Evolutionary conservation across 1,140 invertebrate species (phyloP).

Genomic region (Phymastichus coffea): DNA sequence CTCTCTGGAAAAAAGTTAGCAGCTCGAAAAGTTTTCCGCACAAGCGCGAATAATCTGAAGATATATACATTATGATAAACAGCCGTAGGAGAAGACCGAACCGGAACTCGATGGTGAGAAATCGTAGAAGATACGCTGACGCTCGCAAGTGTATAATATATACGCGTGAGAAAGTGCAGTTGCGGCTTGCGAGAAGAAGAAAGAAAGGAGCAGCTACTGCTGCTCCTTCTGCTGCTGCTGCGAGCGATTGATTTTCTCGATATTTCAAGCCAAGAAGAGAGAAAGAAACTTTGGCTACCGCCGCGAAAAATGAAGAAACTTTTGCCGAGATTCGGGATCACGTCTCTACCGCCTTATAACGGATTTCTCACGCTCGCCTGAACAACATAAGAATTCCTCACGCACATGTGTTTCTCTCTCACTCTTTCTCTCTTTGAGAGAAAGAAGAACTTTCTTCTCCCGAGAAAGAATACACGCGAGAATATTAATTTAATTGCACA

Average conservation of each 20-base stretch:
- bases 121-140: conserved; percentile 9
- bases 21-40: too few species aligned
- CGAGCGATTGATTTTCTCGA: conserved; percentile 50
- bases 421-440: neutral
- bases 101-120: too few species aligned
- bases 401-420: neutral
- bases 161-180: conserved; percentile 17
- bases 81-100: neutral
- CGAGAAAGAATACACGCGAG: neutral
- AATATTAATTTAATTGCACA: too few species aligned
- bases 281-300: conserved; percentile 37
- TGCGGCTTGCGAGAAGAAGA: conserved; percentile 13
- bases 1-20: too few species aligned
- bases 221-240: too few species aligned
- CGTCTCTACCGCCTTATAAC: conserved; percentile 45
- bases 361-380: conserved; percentile 4
- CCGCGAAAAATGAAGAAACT: conserved; percentile 55
- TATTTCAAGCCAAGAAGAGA: conserved; percentile 39
- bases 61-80: conserved; percentile 23
- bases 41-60: neutral
- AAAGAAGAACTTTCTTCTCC: neutral
- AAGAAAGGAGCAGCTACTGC: conserved; percentile 18
- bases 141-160: conserved; percentile 23
- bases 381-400: neutral
- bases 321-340: conserved; percentile 46